Percentiles rank a stretch among this genome's conserved stretches.
phyloP scores from a whole-genome alignment of 2,113 vertebrate genomes.

The Empidonax alnorum region DNA sequence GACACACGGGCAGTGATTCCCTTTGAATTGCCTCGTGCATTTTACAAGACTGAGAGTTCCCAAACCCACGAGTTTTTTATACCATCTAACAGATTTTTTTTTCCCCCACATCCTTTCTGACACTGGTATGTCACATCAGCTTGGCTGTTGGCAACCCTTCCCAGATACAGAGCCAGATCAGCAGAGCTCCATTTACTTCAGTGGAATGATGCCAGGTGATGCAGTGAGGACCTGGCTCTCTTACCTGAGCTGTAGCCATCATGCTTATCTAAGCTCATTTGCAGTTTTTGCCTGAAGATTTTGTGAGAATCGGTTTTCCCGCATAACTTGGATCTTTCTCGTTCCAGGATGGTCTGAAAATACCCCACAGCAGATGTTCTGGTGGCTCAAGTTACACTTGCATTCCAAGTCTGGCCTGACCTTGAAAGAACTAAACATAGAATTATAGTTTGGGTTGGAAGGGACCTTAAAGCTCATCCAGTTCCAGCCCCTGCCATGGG shows the following conservation, averaged over 20 bases:
- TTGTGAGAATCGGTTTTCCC: not conserved
- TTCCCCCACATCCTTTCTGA: not conserved
- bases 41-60: not conserved
- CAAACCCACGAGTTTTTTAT: accelerated
- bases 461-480: not conserved
- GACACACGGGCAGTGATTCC: not conserved
- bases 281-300: not conserved
- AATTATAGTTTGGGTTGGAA: not conserved
- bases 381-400: not conserved
- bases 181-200: slow-evolving; percentile 1
- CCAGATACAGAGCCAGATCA: not conserved
- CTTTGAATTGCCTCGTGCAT: not conserved
- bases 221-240: not conserved
- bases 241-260: not conserved
- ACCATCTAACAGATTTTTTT: not conserved
- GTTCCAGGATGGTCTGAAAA: not conserved
- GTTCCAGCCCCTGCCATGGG: not conserved
- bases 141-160: not conserved
- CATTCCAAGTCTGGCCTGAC: not conserved
- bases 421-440: not conserved
- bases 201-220: slow-evolving; percentile 14
- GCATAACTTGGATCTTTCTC: not conserved
- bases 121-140: not conserved
- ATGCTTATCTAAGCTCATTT: not conserved
- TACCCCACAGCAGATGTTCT: not conserved